A percentile compares a stretch with the other conserved stretches of the same genome.
Conservation (phyloP, 2,113 vertebrate genomes). For the Acrocephalus arundinaceus region DNA sequence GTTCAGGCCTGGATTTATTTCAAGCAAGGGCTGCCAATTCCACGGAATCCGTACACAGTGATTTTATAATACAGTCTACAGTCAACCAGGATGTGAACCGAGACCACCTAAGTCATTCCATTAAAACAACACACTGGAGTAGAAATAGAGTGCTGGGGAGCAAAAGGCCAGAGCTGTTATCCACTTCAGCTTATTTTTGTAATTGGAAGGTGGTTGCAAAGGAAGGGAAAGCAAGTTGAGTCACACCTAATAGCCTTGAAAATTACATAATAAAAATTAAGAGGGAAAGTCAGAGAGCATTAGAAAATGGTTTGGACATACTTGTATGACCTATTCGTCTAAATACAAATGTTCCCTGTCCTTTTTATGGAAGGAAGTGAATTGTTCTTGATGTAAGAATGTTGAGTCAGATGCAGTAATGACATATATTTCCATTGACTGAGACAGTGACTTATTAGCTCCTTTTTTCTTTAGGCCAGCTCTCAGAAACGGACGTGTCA, state of each 20-base stretch:
- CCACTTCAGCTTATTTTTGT: conserved; percentile 22
- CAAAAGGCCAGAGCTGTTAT: conserved; percentile 48
- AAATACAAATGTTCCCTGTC: neutral
- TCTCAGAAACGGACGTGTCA: neutral
- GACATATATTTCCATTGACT: neutral
- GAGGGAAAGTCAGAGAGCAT: neutral
- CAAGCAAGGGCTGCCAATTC: conserved; percentile 53
- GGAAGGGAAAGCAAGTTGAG: neutral
- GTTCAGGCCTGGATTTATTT: conserved; percentile 50
- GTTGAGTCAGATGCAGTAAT: neutral
- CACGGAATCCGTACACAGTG: conserved; percentile 28
- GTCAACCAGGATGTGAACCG: conserved; percentile 15
- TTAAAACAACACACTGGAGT: conserved; percentile 35
- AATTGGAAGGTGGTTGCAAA: conserved; percentile 12
- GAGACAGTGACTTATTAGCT: neutral
- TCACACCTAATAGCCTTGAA: conserved; percentile 2
- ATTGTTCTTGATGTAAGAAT: neutral
- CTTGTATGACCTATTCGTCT: neutral
- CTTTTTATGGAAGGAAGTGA: neutral
- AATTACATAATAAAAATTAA: neutral
- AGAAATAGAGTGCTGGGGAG: conserved; percentile 23
- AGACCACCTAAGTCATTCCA: conserved; percentile 58
- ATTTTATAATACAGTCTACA: conserved; percentile 45
- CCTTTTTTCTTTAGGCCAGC: neutral
- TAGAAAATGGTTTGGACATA: neutral